These are phyloP conservation scores for Thymelicus sylvestris DNA, from an alignment of 2,888 invertebrate species.

Conservation along the genomic window DNA sequence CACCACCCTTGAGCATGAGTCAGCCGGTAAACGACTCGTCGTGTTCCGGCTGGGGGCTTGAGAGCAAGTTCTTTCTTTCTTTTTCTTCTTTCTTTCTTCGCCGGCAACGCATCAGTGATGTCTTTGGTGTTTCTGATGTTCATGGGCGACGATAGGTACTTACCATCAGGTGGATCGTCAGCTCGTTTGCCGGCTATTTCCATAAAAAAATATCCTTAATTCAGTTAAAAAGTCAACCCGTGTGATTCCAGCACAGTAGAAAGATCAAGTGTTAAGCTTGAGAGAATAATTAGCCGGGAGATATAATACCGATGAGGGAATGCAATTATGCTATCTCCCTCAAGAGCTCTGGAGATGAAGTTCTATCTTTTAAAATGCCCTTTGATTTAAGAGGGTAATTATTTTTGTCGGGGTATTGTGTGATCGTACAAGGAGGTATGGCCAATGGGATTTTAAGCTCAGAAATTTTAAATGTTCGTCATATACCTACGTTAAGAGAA, in stretches of 20 bases:
- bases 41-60: too few relatives aligned
- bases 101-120: too few relatives aligned
- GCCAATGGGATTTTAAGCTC: background rate
- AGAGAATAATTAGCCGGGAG: constrained; percentile 65
- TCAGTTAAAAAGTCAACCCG: background rate
- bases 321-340: constrained; percentile 39
- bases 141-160: too few relatives aligned
- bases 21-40: too few relatives aligned
- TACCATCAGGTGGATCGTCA: too few relatives aligned
- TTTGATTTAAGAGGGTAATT: constrained; percentile 35
- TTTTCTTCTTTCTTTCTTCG: too few relatives aligned
- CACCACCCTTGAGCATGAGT: too few relatives aligned
- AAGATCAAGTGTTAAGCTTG: constrained; percentile 63
- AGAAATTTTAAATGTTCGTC: background rate
- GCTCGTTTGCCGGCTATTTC: too few relatives aligned
- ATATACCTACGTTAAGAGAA: too few relatives aligned
- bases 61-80: too few relatives aligned
- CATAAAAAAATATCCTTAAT: too few relatives aligned
- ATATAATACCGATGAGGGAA: constrained; percentile 39
- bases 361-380: constrained; percentile 36
- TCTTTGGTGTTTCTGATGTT: too few relatives aligned
- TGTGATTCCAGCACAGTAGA: constrained; percentile 32
- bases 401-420: constrained; percentile 24
- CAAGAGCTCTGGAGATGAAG: constrained; percentile 35
- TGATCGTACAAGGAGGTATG: background rate